A percentile compares a stretch with the other conserved stretches of the same genome.
Conservation (phyloP, 1,140 invertebrate genomes). For the Solenopsis invicta region DNA sequence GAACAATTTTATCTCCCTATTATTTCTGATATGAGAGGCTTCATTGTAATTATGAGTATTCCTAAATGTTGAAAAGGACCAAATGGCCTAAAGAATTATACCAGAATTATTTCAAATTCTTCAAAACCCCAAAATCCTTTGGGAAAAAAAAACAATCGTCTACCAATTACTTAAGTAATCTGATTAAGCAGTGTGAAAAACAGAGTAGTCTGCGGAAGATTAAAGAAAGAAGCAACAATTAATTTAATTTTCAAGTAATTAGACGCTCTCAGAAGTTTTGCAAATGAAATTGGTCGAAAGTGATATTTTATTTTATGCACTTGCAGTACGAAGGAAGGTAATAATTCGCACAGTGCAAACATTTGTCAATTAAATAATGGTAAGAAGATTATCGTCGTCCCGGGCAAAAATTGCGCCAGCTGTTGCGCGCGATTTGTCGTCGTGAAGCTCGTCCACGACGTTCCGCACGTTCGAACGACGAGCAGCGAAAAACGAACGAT, state of each 20-base stretch:
- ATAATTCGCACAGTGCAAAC: neutral
- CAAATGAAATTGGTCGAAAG: neutral
- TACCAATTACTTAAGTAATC: too few species aligned
- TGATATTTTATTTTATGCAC: neutral
- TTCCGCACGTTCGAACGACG: slow-evolving; percentile 2
- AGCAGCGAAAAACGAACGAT: neutral
- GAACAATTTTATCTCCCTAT: too few species aligned
- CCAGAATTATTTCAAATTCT: too few species aligned
- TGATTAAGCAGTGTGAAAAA: too few species aligned
- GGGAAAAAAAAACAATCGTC: too few species aligned
- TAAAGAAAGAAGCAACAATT: neutral
- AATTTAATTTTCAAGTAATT: neutral
- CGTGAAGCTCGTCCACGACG: neutral
- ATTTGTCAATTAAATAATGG: neutral
- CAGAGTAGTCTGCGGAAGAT: too few species aligned
- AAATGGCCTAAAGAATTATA: too few species aligned
- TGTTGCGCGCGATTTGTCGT: slow-evolving; percentile 1
- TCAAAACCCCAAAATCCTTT: too few species aligned
- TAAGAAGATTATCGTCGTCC: neutral
- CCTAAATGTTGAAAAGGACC: too few species aligned
- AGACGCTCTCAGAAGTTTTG: neutral
- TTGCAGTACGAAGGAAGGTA: neutral
- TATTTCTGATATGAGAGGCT: too few species aligned
- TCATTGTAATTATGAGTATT: too few species aligned
- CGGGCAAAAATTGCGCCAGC: neutral